Evolutionary conservation across 2,113 vertebrate genomes (phyloP).

Genomic region (Theristicus caerulescens): DNA sequence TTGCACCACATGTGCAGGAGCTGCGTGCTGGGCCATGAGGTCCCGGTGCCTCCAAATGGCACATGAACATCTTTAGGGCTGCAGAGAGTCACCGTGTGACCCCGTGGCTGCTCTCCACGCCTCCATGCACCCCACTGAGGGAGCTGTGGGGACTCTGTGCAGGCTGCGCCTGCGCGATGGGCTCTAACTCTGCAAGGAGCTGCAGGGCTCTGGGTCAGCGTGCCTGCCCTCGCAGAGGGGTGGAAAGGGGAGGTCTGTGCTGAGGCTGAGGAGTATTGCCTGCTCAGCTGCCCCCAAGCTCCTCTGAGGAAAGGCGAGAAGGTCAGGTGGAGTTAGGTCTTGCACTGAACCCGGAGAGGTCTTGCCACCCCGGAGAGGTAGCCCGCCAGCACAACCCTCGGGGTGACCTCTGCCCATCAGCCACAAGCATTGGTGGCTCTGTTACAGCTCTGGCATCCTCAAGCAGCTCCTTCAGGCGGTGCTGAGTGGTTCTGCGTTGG

Average conservation of each 20-base stretch:
- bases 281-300: not conserved
- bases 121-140: not conserved
- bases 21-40: not conserved
- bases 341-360: not conserved
- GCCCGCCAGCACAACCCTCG: not conserved
- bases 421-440: not conserved
- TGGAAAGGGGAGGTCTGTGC: not conserved
- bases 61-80: not conserved
- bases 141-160: not conserved
- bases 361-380: not conserved
- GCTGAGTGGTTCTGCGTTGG: not conserved
- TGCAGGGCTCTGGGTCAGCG: not conserved
- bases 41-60: not conserved
- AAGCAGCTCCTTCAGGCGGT: not conserved
- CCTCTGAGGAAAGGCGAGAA: not conserved
- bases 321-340: not conserved
- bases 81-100: not conserved
- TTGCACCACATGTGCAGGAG: rapidly evolving
- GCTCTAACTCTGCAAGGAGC: not conserved
- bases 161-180: not conserved
- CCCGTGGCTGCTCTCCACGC: not conserved
- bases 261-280: not conserved
- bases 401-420: not conserved
- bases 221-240: not conserved
- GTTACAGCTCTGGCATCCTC: not conserved